A percentile compares a stretch with the other conserved stretches of the same genome.
Evolutionary conservation across 2,888 invertebrate species (phyloP).

Genomic region (Itoplectis maculator): DNA sequence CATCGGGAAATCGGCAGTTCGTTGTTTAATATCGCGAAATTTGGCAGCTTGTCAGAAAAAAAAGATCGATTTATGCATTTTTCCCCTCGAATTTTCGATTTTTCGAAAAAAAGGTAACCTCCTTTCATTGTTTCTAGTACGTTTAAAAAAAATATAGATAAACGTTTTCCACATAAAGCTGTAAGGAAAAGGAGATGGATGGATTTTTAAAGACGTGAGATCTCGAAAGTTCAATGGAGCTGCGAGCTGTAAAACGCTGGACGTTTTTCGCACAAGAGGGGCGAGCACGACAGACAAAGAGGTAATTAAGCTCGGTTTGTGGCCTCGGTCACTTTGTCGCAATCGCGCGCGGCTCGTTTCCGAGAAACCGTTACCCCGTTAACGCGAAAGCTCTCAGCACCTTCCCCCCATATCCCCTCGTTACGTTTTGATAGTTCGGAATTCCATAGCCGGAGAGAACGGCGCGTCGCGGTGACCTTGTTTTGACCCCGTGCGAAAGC

Average conservation of each 20-base stretch:
- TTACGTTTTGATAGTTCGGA: background rate
- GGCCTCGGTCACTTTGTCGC: constrained; percentile 62
- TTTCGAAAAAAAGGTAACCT: no score
- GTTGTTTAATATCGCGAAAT: no score
- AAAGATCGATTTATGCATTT: no score
- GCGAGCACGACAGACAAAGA: constrained; percentile 21
- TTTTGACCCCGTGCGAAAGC: constrained; percentile 7
- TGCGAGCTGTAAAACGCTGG: constrained; percentile 2
- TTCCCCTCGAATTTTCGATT: no score
- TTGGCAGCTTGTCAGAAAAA: no score
- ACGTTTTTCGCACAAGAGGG: constrained; percentile 1
- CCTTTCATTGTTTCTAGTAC: no score
- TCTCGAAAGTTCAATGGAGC: constrained; percentile 24
- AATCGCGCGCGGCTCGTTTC: constrained; percentile 65
- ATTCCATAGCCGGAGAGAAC: background rate
- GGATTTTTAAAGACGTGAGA: constrained; percentile 2
- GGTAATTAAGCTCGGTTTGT: constrained; percentile 71
- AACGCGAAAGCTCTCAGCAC: constrained; percentile 23
- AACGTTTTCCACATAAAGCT: no score
- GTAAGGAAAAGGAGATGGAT: background rate
- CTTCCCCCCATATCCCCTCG: background rate
- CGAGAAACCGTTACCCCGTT: constrained; percentile 24
- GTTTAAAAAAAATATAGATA: no score
- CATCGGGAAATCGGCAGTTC: no score
- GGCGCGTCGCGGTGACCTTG: background rate